Evolutionary conservation across 2,888 invertebrate species (phyloP), one percentile per base, ranked within the genome.

Genomic region (Acanthococcus lagerstroemiae): DNA sequence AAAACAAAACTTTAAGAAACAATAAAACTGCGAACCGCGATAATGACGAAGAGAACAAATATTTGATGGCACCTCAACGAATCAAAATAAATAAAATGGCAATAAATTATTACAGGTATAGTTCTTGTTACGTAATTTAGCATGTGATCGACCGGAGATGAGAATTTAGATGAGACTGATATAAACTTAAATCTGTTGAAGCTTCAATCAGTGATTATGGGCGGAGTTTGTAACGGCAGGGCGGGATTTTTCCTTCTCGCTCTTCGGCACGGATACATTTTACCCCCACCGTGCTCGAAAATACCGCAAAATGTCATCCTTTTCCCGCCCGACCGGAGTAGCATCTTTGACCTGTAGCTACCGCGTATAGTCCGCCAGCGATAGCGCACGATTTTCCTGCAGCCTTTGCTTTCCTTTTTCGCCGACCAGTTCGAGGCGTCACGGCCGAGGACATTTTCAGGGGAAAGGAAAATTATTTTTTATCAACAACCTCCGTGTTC

Each of bases 141-240:
- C 45, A 63, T 54, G 63, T 54, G 37, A 52, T 52, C 25, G 19
- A 25, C 63, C 63, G 52, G 21, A 52, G 63, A 63, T 63, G 54
- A 52, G 27, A 52, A 27, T 63, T 50, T 50, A 63, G 63, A 54
- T 63, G 54, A 63, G 63, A 63, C 63, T 63, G 63, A 63, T 63
- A 63, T 17, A n/a, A 52, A 63, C 50, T 52, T 22, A 52, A 63
- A 63, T 63, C 52, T 63, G 63, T 63, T 52, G 63, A 37, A 63
- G 63, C 50, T 63, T 63, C 63, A 63, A 63, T 52, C 63, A 54
- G 63, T 63, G 50, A 63, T 63, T 63, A 52, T 52, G 63, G 63
- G 63, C 54, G 63, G 63, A 54, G 54, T 44, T 54, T 54, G 12
- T 6, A 60, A 50, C 48, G 21, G 9, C 52, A 25, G 54, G 63